Conservation (phyloP, 2,797 vertebrate genomes). For the Chaenodraco wilsoni region DNA sequence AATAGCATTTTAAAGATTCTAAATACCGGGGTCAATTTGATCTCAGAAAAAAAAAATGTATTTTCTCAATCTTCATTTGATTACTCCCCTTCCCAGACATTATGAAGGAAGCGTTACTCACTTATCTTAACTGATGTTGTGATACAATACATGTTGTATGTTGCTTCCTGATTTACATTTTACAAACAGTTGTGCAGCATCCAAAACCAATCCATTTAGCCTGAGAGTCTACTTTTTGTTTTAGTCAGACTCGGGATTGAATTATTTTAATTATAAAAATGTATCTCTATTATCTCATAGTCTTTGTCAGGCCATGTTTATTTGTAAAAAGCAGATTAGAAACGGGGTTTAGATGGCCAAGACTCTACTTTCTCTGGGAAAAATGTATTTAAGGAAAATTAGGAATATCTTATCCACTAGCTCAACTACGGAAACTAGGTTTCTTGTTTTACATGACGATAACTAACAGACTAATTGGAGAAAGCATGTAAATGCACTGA, state of each 20-base stretch:
- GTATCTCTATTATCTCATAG: neutral
- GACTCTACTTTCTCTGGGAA: neutral
- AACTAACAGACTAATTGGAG: neutral
- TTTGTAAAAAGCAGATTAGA: neutral
- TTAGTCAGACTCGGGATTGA: neutral
- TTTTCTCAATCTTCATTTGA: too few species aligned
- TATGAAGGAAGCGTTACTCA: neutral
- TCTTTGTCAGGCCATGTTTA: neutral
- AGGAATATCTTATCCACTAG: neutral
- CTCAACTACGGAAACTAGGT: neutral
- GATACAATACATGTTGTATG: neutral
- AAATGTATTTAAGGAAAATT: neutral
- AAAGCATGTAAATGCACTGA: neutral
- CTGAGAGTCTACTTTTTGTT: neutral
- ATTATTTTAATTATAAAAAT: neutral
- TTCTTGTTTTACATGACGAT: neutral
- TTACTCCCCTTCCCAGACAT: too few species aligned
- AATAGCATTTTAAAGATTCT: neutral
- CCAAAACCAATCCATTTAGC: neutral
- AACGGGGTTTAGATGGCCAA: neutral
- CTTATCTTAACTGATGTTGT: neutral
- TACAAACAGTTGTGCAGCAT: neutral
- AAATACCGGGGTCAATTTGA: neutral
- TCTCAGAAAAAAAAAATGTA: too few species aligned
- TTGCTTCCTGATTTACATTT: neutral